Evolutionary conservation across 2,888 invertebrate genomes (phyloP).

Genomic region (Scaptomyza flava): DNA sequence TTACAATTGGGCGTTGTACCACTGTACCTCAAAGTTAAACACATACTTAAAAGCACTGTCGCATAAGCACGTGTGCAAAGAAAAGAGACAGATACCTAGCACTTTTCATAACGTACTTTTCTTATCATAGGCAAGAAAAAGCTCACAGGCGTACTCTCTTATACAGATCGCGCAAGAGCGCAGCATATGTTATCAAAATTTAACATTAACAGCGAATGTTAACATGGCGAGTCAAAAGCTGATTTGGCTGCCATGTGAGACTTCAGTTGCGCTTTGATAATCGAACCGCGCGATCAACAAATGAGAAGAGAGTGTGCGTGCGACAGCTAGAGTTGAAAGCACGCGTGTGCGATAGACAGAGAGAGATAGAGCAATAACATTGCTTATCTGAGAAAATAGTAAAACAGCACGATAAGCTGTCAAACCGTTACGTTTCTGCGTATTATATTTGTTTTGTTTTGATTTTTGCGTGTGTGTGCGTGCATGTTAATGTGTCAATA

Average conservation of each 20-base stretch:
- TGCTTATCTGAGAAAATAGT: constrained; percentile 47
- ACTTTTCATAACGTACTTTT: constrained; percentile 9
- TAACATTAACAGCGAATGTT: constrained; percentile 43
- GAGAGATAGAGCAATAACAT: constrained; percentile 17
- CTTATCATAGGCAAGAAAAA: constrained; percentile 42
- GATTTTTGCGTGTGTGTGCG: constrained; percentile 7
- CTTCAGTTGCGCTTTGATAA: constrained; percentile 57
- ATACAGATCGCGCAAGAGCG: constrained; percentile 20
- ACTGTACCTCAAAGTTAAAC: not conserved
- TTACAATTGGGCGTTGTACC: not conserved
- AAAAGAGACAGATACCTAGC: not conserved
- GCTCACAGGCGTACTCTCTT: constrained; percentile 19
- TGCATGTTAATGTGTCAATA: constrained; percentile 16
- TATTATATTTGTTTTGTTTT: constrained; percentile 29
- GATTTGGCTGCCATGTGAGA: constrained; percentile 21
- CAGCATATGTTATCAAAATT: constrained; percentile 7
- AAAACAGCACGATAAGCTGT: constrained; percentile 41
- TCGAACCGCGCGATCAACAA: constrained; percentile 52
- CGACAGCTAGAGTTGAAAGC: constrained; percentile 1
- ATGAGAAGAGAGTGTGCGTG: constrained; percentile 10
- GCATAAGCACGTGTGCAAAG: not conserved
- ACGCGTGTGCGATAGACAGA: constrained; percentile 4
- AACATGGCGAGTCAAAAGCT: constrained; percentile 19
- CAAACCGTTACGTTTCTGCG: constrained; percentile 8
- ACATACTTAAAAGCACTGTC: constrained; percentile 3